Evolutionary conservation across 2,113 vertebrate species (phyloP), one percentile per base, ranked within the genome.

Genomic region (Corydoras sp.): DNA sequence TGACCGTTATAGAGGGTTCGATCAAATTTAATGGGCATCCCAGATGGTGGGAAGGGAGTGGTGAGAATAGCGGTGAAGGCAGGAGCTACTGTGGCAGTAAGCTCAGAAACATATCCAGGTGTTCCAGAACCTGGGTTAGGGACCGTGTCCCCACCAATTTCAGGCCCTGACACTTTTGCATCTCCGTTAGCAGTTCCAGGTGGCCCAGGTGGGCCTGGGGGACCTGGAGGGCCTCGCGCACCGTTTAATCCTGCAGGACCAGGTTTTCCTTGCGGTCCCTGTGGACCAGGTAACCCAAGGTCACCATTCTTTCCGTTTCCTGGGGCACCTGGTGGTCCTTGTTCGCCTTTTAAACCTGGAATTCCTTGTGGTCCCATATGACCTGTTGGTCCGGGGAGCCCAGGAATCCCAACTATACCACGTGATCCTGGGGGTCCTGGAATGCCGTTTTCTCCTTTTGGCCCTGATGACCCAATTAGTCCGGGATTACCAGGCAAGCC

Each of bases 51-150:
- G 74, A 99, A 99, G 2, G 96, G 94, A 0, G 92, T 96, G 59
- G 91, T 92, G 74, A 99, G 92, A 82, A 98, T 95, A 3, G 97
- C 97, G 0, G 97, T 98, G 84, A 98, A 99, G 70, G 97, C 96
- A 0, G 96, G 95, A 0, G 92, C 92, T 61, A 92, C 71, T 0
- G 90, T 88, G 49, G 91, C 94, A 0, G 95, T 92, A 31, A 97
- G 87, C 72, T 93, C 92, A 60, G 89, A 88, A 77, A 89, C 92
- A 0, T 86, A 93, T 69, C 90, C 92, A 0, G 93, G 91, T 68
- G 92, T 95, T 61, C 86, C 88, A 65, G 93, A 95, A 29, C 86
- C 90, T 1, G 89, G 91, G 15, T 92, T 91, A 78, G 93, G 87
- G 77, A 96, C 87, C 64, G 87, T 83, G 0, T 90, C 93, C 0